Percentiles rank a stretch among this genome's conserved stretches.
These are phyloP conservation scores for Thumatha senex DNA, from an alignment of 2,888 invertebrate species.

Conservation along the genomic window DNA sequence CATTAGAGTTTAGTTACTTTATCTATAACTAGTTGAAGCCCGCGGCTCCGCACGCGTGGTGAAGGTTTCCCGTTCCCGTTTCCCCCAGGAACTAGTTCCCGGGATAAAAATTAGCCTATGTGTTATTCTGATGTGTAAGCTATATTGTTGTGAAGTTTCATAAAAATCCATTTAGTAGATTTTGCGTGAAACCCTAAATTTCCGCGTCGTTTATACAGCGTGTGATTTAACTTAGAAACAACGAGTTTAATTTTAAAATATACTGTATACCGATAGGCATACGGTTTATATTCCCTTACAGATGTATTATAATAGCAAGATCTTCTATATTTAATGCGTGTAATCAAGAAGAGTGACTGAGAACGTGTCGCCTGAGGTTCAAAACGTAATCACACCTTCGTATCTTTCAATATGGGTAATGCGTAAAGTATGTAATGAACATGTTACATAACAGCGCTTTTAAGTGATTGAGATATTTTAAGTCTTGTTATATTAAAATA, in stretches of 20 bases:
- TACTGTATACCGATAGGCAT: background rate
- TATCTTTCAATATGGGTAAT: conserved; percentile 12
- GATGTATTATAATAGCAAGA: conserved; percentile 15
- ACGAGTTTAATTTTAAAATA: conserved; percentile 1
- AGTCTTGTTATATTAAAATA: background rate
- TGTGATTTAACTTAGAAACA: conserved; percentile 22
- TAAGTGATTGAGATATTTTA: background rate
- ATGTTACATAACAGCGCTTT: conserved; percentile 4
- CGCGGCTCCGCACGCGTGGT: too few species aligned
- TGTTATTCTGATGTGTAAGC: too few species aligned
- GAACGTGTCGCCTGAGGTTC: conserved; percentile 22
- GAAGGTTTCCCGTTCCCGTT: too few species aligned
- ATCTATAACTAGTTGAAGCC: too few species aligned
- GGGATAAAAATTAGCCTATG: too few species aligned
- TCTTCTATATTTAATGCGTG: conserved; percentile 27
- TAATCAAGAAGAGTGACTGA: conserved; percentile 26
- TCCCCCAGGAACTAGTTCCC: too few species aligned
- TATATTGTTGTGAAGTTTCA: too few species aligned
- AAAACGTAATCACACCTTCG: conserved; percentile 21
- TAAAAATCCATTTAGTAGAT: too few species aligned
- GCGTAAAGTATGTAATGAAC: conserved; percentile 6
- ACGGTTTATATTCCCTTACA: conserved; percentile 12
- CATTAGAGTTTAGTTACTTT: conserved; percentile 24
- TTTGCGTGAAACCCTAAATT: conserved; percentile 29
- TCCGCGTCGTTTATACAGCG: conserved; percentile 20